Conservation (phyloP, 2,888 invertebrate genomes). For the Baronia brevicornis region DNA sequence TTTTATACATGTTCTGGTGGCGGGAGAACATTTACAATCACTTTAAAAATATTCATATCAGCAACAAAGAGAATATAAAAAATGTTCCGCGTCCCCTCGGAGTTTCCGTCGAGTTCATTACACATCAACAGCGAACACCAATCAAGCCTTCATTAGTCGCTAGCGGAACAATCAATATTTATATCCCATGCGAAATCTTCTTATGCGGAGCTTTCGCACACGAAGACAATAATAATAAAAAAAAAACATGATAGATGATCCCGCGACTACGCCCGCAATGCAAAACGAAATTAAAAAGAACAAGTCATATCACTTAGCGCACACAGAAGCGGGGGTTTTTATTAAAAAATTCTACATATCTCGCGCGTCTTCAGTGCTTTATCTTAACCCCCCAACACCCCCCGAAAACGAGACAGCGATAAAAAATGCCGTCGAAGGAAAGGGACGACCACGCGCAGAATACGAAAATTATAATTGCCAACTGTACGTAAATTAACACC, state of each 20-base stretch:
- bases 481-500: conserved; percentile 74
- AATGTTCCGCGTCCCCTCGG: conserved; percentile 40
- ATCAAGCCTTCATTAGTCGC: conserved; percentile 68
- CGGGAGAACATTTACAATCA: conserved; percentile 21
- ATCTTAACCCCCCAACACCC: conserved; percentile 51
- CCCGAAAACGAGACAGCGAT: conserved; percentile 49
- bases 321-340: conserved; percentile 70
- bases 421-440: conserved; percentile 59
- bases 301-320: conserved; percentile 75
- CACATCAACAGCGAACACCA: conserved; percentile 63
- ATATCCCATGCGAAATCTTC: conserved; percentile 73
- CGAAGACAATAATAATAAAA: conserved; percentile 26
- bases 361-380: conserved; percentile 63
- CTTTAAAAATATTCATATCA: conserved; percentile 27
- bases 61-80: conserved; percentile 30
- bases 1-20: too few species aligned
- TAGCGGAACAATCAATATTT: conserved; percentile 69
- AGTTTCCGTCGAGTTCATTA: conserved; percentile 39
- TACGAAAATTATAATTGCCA: conserved; percentile 73
- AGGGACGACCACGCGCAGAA: conserved; percentile 57
- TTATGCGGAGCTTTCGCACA: conserved; percentile 28
- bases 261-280: conserved; percentile 50
- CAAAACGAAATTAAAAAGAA: conserved; percentile 74
- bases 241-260: conserved; percentile 65
- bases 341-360: conserved; percentile 75